Conservation (phyloP, 2,797 vertebrate genomes). For the Sciaenops ocellatus region DNA sequence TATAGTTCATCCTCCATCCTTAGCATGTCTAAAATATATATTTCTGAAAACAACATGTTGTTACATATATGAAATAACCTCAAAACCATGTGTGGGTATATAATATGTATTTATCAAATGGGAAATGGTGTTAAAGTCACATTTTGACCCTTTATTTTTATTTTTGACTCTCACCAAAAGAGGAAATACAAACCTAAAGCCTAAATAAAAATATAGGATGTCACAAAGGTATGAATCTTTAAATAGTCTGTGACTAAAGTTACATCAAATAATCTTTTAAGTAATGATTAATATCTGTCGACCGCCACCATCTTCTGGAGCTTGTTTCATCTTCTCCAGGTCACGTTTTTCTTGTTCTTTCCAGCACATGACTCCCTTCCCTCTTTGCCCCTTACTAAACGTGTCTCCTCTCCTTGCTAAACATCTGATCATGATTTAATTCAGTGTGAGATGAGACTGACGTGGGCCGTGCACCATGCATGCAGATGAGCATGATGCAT, state of each 20-base stretch:
- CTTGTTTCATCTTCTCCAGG: neutral
- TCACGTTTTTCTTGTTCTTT: neutral
- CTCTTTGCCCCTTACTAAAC: neutral
- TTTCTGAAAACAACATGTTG: neutral
- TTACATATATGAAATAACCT: too few relatives aligned
- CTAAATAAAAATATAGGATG: neutral
- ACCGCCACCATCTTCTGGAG: too few relatives aligned
- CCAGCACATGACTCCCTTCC: neutral
- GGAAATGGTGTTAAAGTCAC: neutral
- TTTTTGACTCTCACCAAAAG: neutral
- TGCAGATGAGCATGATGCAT: conserved; percentile 17
- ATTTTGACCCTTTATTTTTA: neutral
- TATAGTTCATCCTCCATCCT: neutral
- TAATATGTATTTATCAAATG: neutral
- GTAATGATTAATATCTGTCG: neutral
- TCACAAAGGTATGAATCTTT: neutral
- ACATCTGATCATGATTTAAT: conserved; percentile 37
- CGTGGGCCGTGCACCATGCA: neutral
- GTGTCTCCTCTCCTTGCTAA: conserved; percentile 18
- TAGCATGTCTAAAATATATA: neutral
- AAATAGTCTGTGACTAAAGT: neutral
- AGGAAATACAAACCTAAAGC: neutral
- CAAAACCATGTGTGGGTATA: neutral
- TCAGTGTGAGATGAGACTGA: conserved; percentile 16
- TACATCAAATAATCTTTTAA: neutral